Evolutionary conservation across 2,888 invertebrate genomes (phyloP).

Genomic region (Lasioglossum figueresi): DNA sequence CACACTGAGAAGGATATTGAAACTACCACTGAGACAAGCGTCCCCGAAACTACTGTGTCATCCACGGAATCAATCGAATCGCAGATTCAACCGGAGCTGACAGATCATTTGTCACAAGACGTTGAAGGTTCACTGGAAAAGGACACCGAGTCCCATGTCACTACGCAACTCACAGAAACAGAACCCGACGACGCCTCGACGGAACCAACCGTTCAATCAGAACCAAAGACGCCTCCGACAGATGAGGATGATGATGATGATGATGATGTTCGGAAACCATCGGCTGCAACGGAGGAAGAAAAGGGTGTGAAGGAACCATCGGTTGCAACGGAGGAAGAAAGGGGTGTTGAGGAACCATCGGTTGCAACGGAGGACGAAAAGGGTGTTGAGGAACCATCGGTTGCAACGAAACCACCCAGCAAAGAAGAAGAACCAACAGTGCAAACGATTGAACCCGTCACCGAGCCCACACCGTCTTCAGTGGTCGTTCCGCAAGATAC

Average conservation of each 20-base stretch:
- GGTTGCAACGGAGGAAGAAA: constrained; percentile 1
- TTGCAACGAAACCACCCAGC: constrained; percentile 12
- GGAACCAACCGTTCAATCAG: background rate
- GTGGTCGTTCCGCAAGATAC: background rate
- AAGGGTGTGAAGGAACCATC: background rate
- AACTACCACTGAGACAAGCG: background rate
- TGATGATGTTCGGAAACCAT: background rate
- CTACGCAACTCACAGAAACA: background rate
- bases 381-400: background rate
- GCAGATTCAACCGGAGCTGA: background rate
- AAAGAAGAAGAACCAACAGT: constrained; percentile 60
- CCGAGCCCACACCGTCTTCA: constrained; percentile 24
- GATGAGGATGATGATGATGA: background rate
- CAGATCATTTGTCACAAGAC: background rate
- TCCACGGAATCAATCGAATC: constrained; percentile 17
- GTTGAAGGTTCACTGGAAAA: background rate
- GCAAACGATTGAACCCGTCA: constrained; percentile 48
- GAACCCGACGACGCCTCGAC: background rate
- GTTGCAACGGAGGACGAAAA: constrained; percentile 23
- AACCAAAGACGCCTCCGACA: constrained; percentile 3
- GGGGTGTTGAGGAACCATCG: background rate
- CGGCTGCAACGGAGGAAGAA: constrained; percentile 21
- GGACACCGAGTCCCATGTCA: background rate
- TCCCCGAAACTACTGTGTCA: background rate
- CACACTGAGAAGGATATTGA: constrained; percentile 9